Evolutionary conservation across 1,140 invertebrate species (phyloP).

Genomic region (Bombus terrestris): DNA sequence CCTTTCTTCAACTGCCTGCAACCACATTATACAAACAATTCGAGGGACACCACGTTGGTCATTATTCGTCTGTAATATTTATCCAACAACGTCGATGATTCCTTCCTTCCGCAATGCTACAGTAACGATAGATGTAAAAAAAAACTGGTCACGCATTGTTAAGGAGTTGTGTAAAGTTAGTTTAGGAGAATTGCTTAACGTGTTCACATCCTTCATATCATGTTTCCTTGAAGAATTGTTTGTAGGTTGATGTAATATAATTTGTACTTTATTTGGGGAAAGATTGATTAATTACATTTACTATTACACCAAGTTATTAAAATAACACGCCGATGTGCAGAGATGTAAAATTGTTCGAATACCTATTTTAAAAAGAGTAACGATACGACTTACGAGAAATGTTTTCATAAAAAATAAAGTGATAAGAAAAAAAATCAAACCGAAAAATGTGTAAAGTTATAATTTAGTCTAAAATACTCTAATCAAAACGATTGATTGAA

Average conservation of each 20-base stretch:
- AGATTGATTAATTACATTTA: conserved; percentile 47
- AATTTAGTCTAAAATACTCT: not conserved
- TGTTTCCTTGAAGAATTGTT: conserved; percentile 35
- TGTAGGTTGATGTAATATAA: conserved; percentile 59
- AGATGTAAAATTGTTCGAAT: not conserved
- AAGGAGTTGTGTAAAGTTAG: conserved; percentile 41
- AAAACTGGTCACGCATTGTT: conserved; percentile 26
- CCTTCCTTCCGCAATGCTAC: conserved; percentile 1
- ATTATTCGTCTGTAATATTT: conserved; percentile 31
- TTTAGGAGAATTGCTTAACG: conserved; percentile 14
- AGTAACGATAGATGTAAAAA: not conserved
- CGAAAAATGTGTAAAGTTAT: not conserved
- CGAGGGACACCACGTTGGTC: not conserved
- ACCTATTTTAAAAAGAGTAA: not conserved
- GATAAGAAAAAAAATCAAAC: not conserved
- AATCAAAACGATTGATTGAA: not conserved
- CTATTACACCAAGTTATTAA: conserved; percentile 27
- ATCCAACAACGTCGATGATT: not conserved
- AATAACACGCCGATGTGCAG: not conserved
- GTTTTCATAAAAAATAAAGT: not conserved
- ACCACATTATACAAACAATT: not conserved
- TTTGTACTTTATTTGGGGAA: conserved; percentile 29
- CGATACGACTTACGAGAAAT: not conserved
- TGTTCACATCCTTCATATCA: conserved; percentile 27
- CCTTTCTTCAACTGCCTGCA: not conserved